phyloP scores from a whole-genome alignment of 2,888 invertebrate species.

The Lycaena phlaeas region DNA sequence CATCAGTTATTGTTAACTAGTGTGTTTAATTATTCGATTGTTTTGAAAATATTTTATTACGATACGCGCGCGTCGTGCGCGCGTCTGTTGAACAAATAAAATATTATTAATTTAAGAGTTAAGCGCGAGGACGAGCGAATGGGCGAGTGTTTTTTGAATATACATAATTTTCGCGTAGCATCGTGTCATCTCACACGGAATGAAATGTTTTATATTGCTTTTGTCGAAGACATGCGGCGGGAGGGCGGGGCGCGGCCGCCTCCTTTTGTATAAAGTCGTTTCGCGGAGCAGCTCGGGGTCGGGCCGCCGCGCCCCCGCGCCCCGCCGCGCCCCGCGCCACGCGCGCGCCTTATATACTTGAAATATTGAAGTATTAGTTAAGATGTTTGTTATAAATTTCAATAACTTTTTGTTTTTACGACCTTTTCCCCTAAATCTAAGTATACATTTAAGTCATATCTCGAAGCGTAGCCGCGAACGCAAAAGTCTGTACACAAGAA shows the following conservation, averaged over 20 bases:
- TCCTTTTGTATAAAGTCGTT: constrained; percentile 59
- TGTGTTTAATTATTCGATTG: constrained; percentile 74
- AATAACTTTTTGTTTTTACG: constrained; percentile 71
- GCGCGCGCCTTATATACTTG: constrained; percentile 33
- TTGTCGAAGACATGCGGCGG: constrained; percentile 51
- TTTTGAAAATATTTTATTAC: constrained; percentile 73
- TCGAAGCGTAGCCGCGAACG: constrained; percentile 66
- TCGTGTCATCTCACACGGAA: constrained; percentile 70
- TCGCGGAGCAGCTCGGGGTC: constrained; percentile 23
- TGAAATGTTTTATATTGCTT: constrained; percentile 71
- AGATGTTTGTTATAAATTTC: constrained; percentile 73
- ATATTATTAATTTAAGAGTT: constrained; percentile 71
- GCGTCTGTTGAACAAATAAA: constrained; percentile 73
- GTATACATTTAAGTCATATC: constrained; percentile 71
- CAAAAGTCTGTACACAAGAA: constrained; percentile 52
- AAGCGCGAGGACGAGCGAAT: constrained; percentile 71
- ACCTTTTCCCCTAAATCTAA: constrained; percentile 69
- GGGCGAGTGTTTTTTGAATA: constrained; percentile 68
- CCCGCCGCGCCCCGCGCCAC: constrained; percentile 29
- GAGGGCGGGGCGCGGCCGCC: constrained; percentile 27
- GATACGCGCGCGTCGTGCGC: constrained; percentile 66
- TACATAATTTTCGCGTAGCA: constrained; percentile 62
- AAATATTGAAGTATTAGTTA: constrained; percentile 70
- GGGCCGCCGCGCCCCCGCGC: constrained; percentile 28
- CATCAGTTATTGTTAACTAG: constrained; percentile 71